Evolutionary conservation across 2,888 invertebrate species (phyloP).

Genomic region (Belgica antarctica): DNA sequence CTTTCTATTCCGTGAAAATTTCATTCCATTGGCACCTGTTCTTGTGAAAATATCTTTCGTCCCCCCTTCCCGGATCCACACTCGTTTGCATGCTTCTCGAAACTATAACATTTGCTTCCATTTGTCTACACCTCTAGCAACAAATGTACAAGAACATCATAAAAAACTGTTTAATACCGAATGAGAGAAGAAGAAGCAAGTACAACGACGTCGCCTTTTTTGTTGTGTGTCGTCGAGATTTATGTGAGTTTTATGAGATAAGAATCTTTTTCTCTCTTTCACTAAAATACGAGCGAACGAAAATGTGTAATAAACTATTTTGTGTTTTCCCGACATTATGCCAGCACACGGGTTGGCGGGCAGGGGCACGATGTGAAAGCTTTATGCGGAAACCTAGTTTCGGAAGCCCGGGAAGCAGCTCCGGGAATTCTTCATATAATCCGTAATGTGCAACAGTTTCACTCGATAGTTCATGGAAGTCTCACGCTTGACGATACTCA

Average conservation of each 20-base stretch:
- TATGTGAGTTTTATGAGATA: slow-evolving; percentile 25
- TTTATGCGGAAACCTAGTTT: slow-evolving; percentile 4
- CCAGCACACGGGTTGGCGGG: neutral
- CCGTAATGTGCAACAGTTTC: neutral
- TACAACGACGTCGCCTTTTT: neutral
- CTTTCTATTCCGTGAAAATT: neutral
- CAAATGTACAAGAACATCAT: neutral
- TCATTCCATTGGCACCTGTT: slow-evolving; percentile 18
- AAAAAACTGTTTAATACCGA: slow-evolving; percentile 1
- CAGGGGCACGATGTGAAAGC: no score
- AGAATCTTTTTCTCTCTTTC: neutral
- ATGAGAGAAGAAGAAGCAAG: neutral
- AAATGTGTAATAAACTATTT: slow-evolving; percentile 27
- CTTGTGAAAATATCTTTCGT: neutral
- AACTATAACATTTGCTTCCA: slow-evolving; percentile 22
- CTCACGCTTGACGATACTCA: neutral
- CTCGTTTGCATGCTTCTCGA: neutral
- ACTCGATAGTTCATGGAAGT: no score
- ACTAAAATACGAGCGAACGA: neutral
- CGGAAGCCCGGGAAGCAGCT: neutral
- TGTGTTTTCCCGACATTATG: neutral
- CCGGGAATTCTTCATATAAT: no score
- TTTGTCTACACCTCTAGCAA: neutral
- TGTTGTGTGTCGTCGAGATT: slow-evolving; percentile 22
- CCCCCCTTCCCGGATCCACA: neutral